Conservation (phyloP, 2,113 vertebrate species). For the Eidolon helvum region DNA sequence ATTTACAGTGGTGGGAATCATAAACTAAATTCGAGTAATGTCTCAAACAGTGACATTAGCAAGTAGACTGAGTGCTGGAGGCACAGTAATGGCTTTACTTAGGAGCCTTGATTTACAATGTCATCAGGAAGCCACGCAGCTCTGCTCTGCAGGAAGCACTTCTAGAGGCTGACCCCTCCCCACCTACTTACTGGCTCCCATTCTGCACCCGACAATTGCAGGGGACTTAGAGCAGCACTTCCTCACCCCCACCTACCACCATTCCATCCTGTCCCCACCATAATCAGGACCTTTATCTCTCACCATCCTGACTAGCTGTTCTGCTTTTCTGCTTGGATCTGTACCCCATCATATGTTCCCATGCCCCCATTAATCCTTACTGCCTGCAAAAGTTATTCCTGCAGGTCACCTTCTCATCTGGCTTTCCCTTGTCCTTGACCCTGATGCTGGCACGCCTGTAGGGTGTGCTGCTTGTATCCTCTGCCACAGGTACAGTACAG, state of each 20-base stretch:
- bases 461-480: not conserved
- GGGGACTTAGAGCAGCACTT: not conserved
- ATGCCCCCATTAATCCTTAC: not conserved
- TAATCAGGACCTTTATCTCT: not conserved
- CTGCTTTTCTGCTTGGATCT: not conserved
- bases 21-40: slow-evolving; percentile 73
- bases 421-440: not conserved
- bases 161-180: not conserved
- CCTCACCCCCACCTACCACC: not conserved
- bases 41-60: slow-evolving; percentile 49
- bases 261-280: accelerated
- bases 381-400: not conserved
- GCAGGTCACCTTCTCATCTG: accelerated
- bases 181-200: accelerated
- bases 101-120: slow-evolving; percentile 71
- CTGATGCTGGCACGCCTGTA: not conserved
- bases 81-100: slow-evolving; percentile 68
- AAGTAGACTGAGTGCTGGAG: slow-evolving; percentile 45
- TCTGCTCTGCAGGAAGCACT: not conserved
- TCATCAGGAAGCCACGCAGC: slow-evolving; percentile 41
- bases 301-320: not conserved
- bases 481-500: not conserved
- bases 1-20: slow-evolving; percentile 68
- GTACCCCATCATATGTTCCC: not conserved
- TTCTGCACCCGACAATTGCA: not conserved